Evolutionary conservation across 2,113 vertebrate genomes (phyloP).

Genomic region (Bucco capensis): DNA sequence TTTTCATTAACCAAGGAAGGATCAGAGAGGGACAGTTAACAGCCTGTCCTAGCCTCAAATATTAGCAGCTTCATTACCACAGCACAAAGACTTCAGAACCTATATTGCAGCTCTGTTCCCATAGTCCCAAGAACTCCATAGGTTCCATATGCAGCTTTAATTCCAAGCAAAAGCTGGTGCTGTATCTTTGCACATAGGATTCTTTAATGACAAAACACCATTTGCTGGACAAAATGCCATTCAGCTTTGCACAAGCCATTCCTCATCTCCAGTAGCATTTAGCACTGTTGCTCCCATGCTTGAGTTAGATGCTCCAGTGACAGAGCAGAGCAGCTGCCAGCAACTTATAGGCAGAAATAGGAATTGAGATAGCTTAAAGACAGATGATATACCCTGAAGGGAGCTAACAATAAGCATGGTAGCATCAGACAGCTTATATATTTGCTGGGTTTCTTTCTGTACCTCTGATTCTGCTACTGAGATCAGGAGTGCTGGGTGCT

Average conservation of each 20-base stretch:
- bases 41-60: background rate
- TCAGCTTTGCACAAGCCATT: background rate
- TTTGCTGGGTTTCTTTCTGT: background rate
- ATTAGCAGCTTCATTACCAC: background rate
- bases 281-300: background rate
- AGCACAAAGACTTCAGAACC: background rate
- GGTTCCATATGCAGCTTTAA: background rate
- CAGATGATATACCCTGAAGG: background rate
- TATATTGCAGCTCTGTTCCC: background rate
- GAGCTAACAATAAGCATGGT: background rate
- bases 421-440: background rate
- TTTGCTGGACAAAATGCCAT: background rate
- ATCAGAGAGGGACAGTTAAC: background rate
- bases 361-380: background rate
- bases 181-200: background rate
- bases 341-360: background rate
- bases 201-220: background rate
- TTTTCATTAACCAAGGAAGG: background rate
- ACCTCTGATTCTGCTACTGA: background rate
- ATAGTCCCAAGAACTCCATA: background rate
- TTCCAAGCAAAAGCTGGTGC: background rate
- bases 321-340: background rate
- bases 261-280: background rate
- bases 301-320: accelerated
- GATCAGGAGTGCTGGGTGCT: accelerated